phyloP scores from a whole-genome alignment of 2,797 vertebrate genomes.

The Garrulus glandarius region DNA sequence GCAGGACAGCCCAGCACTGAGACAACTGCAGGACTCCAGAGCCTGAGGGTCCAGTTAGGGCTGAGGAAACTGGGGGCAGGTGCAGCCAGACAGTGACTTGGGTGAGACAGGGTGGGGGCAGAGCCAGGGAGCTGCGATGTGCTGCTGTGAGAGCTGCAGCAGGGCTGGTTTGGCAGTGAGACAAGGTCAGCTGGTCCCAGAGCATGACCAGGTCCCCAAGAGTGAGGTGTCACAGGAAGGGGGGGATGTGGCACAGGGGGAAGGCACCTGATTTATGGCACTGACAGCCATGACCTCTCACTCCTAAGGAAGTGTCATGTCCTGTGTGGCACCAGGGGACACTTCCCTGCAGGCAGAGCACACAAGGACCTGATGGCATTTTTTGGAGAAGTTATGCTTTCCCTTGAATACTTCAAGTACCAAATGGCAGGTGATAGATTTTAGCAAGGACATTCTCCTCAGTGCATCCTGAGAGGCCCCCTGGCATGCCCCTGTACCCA shows the following conservation, averaged over 20 bases:
- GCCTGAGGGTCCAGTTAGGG: not conserved
- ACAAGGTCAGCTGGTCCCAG: not conserved
- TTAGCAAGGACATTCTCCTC: not conserved
- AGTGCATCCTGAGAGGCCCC: not conserved
- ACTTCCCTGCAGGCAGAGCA: not conserved
- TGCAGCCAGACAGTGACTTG: not conserved
- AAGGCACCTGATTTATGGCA: not conserved
- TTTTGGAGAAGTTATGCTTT: not conserved
- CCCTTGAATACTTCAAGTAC: not conserved
- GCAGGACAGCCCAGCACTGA: not conserved
- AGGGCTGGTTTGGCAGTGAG: not conserved
- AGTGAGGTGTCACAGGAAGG: not conserved
- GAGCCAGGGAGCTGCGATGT: not conserved
- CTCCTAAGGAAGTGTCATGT: not conserved
- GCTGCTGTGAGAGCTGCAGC: not conserved
- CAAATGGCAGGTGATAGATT: not conserved
- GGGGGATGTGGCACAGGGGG: not conserved
- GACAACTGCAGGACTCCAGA: not conserved
- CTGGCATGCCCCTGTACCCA: not conserved
- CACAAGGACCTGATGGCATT: not conserved
- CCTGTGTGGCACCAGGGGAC: fast-evolving
- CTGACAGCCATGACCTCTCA: not conserved
- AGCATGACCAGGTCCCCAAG: not conserved
- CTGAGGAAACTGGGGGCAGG: not conserved
- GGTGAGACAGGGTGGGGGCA: not conserved